phyloP scores from a whole-genome alignment of 2,888 invertebrate genomes.

The Zhuqinia jingwanae region DNA sequence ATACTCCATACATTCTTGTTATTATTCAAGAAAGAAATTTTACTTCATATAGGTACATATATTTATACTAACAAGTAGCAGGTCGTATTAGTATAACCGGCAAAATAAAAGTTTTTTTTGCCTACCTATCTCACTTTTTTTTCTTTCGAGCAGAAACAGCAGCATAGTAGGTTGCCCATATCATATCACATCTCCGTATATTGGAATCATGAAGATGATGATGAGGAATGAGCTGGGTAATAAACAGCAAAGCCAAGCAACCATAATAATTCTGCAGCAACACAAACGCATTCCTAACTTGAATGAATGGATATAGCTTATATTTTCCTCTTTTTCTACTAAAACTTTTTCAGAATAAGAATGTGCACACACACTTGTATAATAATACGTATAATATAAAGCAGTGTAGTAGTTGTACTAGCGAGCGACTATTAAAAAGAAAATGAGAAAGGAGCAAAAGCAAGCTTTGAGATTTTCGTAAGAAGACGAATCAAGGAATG shows the following conservation, averaged over 20 bases:
- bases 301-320: too few species aligned
- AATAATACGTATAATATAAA: constrained; percentile 1
- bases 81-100: background rate
- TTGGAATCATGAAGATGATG: constrained; percentile 20
- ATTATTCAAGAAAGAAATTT: background rate
- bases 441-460: background rate
- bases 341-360: background rate
- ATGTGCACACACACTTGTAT: too few species aligned
- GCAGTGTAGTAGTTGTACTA: too few species aligned
- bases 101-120: constrained; percentile 12
- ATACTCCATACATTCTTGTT: background rate
- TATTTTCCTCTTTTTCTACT: background rate
- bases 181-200: background rate
- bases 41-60: background rate
- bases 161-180: constrained; percentile 1
- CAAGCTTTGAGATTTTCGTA: background rate
- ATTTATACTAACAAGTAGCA: background rate
- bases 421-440: too few species aligned
- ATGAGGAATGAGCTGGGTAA: constrained; percentile 62
- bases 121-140: constrained; percentile 30
- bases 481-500: constrained; percentile 12
- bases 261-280: constrained; percentile 48
- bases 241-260: constrained; percentile 57
- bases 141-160: background rate
- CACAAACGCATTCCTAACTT: background rate